A percentile compares a stretch with the other conserved stretches of the same genome.
These are phyloP conservation scores for Hystrix cristata DNA, from an alignment of 2,113 vertebrate species.

Conservation along the genomic window DNA sequence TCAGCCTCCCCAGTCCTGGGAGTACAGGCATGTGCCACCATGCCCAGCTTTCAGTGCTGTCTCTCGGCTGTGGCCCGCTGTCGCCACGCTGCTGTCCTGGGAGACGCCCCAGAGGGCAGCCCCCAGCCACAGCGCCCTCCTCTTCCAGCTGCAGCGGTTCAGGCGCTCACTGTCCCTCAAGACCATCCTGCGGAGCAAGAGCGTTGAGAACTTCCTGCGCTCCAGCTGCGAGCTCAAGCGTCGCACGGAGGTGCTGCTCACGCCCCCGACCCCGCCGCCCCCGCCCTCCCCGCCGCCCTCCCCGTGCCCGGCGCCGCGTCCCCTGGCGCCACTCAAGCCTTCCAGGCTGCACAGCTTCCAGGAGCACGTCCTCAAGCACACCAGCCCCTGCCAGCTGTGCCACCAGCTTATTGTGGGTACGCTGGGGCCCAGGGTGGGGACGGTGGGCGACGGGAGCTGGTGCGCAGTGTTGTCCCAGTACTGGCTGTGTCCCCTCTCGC, in stretches of 20 bases:
- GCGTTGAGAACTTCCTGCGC: constrained; percentile 95
- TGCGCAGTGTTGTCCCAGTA: neutral
- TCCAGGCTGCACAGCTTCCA: constrained; percentile 93
- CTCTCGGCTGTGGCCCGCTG: neutral
- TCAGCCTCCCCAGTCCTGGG: neutral
- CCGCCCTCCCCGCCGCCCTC: constrained; percentile 89
- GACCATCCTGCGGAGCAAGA: constrained; percentile 95
- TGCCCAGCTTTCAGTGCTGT: neutral
- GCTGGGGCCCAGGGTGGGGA: neutral
- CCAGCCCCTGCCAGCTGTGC: constrained; percentile 95
- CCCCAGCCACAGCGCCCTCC: neutral
- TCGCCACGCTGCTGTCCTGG: neutral
- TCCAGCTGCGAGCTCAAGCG: constrained; percentile 92
- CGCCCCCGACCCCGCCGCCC: constrained; percentile 89
- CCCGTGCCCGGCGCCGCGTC: constrained; percentile 84
- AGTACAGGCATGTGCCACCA: neutral
- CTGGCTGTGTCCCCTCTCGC: neutral
- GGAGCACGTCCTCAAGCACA: constrained; percentile 94
- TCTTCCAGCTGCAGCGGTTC: constrained; percentile 91
- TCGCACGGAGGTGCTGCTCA: constrained; percentile 91
- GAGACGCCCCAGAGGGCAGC: neutral
- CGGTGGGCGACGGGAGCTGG: neutral
- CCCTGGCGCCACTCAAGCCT: constrained; percentile 88
- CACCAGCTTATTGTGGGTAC: constrained; percentile 95
- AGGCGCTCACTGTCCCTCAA: constrained; percentile 95